These are phyloP conservation scores for Scaptomyza parva DNA, from an alignment of 2,888 invertebrate species.

Conservation along the genomic window DNA sequence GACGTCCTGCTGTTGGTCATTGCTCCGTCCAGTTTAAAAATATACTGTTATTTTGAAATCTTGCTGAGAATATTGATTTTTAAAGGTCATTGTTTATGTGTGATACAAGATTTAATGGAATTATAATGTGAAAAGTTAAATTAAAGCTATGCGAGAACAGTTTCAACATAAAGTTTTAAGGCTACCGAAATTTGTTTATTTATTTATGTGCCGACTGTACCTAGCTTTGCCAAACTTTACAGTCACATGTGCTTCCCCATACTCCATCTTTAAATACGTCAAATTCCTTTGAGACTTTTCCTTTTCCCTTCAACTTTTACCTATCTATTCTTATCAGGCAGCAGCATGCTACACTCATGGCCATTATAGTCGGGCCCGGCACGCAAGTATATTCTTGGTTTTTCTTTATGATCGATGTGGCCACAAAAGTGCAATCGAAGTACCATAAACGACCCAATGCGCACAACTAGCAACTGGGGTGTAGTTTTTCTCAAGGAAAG, in stretches of 20 bases:
- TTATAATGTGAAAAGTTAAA: neutral
- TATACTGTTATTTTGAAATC: neutral
- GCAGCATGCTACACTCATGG: conserved; percentile 22
- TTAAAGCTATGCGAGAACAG: neutral
- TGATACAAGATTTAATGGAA: neutral
- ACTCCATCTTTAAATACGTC: neutral
- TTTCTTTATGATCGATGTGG: conserved; percentile 67
- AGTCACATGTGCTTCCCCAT: neutral
- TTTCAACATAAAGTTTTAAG: neutral
- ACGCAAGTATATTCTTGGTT: conserved; percentile 17
- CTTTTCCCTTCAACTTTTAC: neutral
- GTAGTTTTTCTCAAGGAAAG: conserved; percentile 26
- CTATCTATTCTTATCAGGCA: conserved; percentile 20
- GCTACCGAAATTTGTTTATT: neutral
- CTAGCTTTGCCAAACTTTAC: neutral
- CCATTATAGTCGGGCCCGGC: conserved; percentile 23
- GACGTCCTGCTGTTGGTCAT: conserved; percentile 4
- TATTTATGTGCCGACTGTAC: neutral
- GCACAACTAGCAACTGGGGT: conserved; percentile 62
- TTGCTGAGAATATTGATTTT: neutral
- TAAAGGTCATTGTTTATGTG: neutral
- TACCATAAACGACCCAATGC: conserved; percentile 9
- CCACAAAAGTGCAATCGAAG: conserved; percentile 57
- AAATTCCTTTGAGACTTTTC: conserved; percentile 2
- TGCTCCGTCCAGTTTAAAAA: conserved; percentile 14